These are phyloP conservation scores for Pogonocichla stellata DNA, from an alignment of 2,113 vertebrate species.

Conservation along the genomic window DNA sequence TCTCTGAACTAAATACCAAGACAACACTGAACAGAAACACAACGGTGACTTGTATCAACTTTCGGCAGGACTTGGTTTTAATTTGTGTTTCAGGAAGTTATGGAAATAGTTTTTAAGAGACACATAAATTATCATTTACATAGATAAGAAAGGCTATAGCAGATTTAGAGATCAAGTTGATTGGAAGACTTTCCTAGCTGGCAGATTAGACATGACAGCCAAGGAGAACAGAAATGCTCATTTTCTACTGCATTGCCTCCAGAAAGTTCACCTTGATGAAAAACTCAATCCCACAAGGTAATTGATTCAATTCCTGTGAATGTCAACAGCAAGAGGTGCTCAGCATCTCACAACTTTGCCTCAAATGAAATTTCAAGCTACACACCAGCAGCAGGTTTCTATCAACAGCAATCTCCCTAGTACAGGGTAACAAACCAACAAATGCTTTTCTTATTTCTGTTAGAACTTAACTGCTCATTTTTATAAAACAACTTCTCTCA, in stretches of 20 bases:
- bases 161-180: neutral
- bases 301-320: neutral
- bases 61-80: neutral
- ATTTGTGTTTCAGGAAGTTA: neutral
- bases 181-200: neutral
- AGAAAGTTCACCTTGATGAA: neutral
- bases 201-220: neutral
- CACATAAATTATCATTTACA: neutral
- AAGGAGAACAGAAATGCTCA: neutral
- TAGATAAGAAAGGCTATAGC: neutral
- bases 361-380: neutral
- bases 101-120: neutral
- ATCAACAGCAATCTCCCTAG: neutral
- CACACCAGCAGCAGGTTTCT: neutral
- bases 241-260: neutral
- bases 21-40: neutral
- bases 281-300: neutral
- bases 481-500: neutral
- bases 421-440: neutral
- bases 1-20: neutral
- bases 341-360: neutral
- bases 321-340: neutral
- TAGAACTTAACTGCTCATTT: neutral
- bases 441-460: neutral
- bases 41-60: neutral